Evolutionary conservation across 2,113 vertebrate species (phyloP), one percentile per base, ranked within the genome.

Genomic region (Lagopus muta): DNA sequence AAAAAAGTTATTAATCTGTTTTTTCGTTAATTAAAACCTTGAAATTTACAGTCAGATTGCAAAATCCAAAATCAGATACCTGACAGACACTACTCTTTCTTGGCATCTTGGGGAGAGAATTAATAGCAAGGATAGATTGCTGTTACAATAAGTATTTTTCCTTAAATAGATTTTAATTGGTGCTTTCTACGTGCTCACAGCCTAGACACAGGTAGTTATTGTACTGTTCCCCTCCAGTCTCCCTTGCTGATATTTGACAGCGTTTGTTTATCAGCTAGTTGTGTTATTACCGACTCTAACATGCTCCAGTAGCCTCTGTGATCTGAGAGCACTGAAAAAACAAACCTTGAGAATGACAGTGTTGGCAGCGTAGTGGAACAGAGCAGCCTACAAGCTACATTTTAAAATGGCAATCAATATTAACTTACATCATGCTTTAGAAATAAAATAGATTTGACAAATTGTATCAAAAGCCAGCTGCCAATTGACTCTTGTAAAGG

Each of bases 331-430:
- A 64, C 34, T 67, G 64, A 30, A 86, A 94, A 94, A 95, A 76
- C 47, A 90, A 86, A 94, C 83, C 76, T 66, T 73, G 54, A 84
- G 90, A 78, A 93, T 90, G 88, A 90, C 91, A 91, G 58, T 69
- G 43, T 61, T 88, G 89, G 89, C 85, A 94, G 82, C 91, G 81
- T 64, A 82, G 57, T 69, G 90, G 57, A 94, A 91, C 52, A 90
- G 90, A 92, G 55, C 67, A 65, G 64, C 65, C 3, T 3, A 78
- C 65, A 94, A 88, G 66, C 85, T 61, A 36, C 3, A 1, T 67
- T 94, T 94, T 78, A n/a, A 91, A 96, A 78, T 66, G 70, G 27
- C 93, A 93, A 95, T 95, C 91, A 94, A 94, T 95, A 95, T 86
- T 94, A 95, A 90, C 90, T 88, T 75, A 36, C 73, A 75, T 83